phyloP scores from a whole-genome alignment of 2,888 invertebrate genomes.

The Eulithis prunata region DNA sequence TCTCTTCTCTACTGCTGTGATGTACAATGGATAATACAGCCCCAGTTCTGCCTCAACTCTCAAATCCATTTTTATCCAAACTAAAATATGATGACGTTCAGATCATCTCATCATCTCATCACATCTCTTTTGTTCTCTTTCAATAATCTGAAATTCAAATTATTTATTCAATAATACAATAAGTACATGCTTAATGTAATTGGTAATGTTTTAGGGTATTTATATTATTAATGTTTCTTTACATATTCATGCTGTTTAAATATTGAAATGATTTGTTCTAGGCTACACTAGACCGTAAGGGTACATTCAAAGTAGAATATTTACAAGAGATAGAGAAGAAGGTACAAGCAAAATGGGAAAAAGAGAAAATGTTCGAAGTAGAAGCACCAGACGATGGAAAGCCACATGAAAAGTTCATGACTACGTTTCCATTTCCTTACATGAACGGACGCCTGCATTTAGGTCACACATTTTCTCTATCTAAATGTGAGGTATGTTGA shows the following conservation, averaged over 20 bases:
- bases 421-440: conserved; percentile 99
- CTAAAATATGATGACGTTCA: no score
- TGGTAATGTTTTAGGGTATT: no score
- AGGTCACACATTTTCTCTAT: conserved; percentile 98
- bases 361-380: conserved; percentile 90
- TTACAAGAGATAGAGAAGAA: conserved; percentile 94
- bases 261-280: conserved; percentile 41
- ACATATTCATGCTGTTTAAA: neutral
- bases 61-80: no score
- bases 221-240: no score
- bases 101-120: no score
- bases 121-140: no score
- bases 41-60: no score
- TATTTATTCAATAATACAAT: no score
- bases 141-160: no score
- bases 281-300: conserved; percentile 87
- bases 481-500: conserved; percentile 94
- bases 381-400: conserved; percentile 89
- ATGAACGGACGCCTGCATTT: conserved; percentile 99
- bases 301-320: conserved; percentile 98
- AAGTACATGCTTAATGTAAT: no score
- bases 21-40: no score
- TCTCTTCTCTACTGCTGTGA: no score
- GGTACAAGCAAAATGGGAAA: conserved; percentile 94
- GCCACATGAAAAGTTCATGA: conserved; percentile 92